Evolutionary conservation across 1,140 invertebrate species (phyloP), one percentile per base, ranked within the genome.

Genomic region (Drosophila nannoptera): DNA sequence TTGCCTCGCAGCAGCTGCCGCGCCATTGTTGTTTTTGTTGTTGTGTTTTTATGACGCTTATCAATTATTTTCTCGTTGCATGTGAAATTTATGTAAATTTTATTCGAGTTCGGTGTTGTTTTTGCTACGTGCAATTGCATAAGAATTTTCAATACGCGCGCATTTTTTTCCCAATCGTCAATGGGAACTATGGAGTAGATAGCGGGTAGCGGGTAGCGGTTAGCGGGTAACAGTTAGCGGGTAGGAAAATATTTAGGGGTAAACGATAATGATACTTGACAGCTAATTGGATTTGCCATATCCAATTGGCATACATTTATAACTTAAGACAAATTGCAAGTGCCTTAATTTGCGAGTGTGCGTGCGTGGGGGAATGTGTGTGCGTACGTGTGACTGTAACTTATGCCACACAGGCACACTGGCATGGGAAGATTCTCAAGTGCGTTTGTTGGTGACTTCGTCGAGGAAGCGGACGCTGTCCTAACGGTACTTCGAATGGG

Each of bases 41-140:
- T 33, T 40, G 48, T 38, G 40, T 75, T 71, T 77, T 86, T 68
- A 75, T 69, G 65, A 46, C 46, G 81, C 77, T 80, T 84, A 86
- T 84, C 81, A 84, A 86, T 80, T 84, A 77, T 75, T 71, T 77
- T 66, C 63, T 61, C 66, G 64, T 77, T 77, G 80, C 70, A 77
- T 71, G 42, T 29, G 56, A 68, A 74, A 74, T 71, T 70, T 77
- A 71, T 77, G 78, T 68, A 86, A 78, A 86, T 86, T 65, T 55
- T 22, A 22, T 8, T 50, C 32, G 64, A 66, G 55, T 46, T 50
- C 52, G 22, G 29, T 60, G 48, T 46, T 52, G 64, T 52, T 46
- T 32, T 40, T 35, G 35, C 8, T 49, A 14, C 33, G 56, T 48
- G 46, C 54, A 70, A 86, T 84, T 84, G 80, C 81, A 75, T 84